Base-by-base conservation (phyloP, 2,113 vertebrate species). In the Andinoacara biseriatus region DNA sequence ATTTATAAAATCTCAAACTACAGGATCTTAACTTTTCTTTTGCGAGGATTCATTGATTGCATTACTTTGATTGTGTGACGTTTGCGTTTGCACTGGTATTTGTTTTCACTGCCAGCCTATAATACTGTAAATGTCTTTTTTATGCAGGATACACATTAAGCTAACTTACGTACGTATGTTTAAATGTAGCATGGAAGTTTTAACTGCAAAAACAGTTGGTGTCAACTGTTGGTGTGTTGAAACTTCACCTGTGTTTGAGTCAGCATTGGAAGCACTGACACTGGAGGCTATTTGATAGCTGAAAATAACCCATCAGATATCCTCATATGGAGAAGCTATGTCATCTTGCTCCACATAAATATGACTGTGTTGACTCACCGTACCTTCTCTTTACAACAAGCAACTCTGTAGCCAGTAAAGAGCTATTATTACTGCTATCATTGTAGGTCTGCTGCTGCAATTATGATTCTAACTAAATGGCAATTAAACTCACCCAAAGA, bases 241-340 rank as follows among this genome's bases (percentile, higher is more conserved):
- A n/a, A 54, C 26, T 8, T 72, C 67, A 72, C 46, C 67, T 72
- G 46, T 54, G 46, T 49, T 6, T 72, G 29, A 56, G 4, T 79
- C 77, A 79, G 11, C 61, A n/a, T 5, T 72, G 67, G 31, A 65
- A 38, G 63, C 52, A 54, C 29, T 65, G 76, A 56, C 49, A 56
- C 31, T 43, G 13, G 59, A 22, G 20, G 52, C 56, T 67, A 35
- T 29, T 67, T 3, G 26, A 46, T 58, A 65, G 67, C 67, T 72
- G 18, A 54, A 74, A 83, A 78, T 22, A 13, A 80, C 46, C 69
- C 69, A 59, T 69, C 46, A 43, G 13, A 63, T 43, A 33, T 57
- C 26, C 56, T 59, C 11, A 60, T 18, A 58, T 43, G 52, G 20
- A 26, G 35, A 54, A 85, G 6, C 24, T 56, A 35, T 59, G 20